Evolutionary conservation across 2,797 vertebrate species (phyloP).

Genomic region (Thalassophryne amazonica): DNA sequence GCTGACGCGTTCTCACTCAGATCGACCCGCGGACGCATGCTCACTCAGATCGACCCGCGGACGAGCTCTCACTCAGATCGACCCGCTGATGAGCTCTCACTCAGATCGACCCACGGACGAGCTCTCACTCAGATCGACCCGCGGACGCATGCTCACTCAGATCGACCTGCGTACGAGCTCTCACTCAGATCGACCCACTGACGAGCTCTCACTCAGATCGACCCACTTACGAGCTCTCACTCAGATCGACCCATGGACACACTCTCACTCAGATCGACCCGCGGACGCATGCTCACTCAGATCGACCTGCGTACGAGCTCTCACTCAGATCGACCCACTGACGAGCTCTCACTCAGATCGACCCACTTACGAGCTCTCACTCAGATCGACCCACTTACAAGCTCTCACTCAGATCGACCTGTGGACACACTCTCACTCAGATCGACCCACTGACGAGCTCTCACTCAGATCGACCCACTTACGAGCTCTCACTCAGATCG

Average conservation of each 20-base stretch:
- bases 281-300: no score
- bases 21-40: conserved; percentile 15
- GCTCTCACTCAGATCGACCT: conserved; percentile 18
- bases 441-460: conserved; percentile 15
- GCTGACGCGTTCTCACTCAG: conserved; percentile 23
- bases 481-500: conserved; percentile 23
- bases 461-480: conserved; percentile 23
- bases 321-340: no score
- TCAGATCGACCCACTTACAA: conserved; percentile 35
- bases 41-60: no score
- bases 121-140: conserved; percentile 18
- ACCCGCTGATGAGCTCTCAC: conserved; percentile 13
- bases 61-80: conserved; percentile 17
- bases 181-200: conserved; percentile 17
- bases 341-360: conserved; percentile 17
- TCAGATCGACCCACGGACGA: no score
- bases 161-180: no score
- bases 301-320: conserved; percentile 15
- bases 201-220: conserved; percentile 4
- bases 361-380: conserved; percentile 13
- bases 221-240: conserved; percentile 34
- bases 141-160: conserved; percentile 8
- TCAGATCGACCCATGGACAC: conserved; percentile 15
- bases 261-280: conserved; percentile 2
- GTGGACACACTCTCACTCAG: conserved; percentile 9